Conservation (phyloP, 2,888 invertebrate species). For the Eupithecia exiguata region DNA sequence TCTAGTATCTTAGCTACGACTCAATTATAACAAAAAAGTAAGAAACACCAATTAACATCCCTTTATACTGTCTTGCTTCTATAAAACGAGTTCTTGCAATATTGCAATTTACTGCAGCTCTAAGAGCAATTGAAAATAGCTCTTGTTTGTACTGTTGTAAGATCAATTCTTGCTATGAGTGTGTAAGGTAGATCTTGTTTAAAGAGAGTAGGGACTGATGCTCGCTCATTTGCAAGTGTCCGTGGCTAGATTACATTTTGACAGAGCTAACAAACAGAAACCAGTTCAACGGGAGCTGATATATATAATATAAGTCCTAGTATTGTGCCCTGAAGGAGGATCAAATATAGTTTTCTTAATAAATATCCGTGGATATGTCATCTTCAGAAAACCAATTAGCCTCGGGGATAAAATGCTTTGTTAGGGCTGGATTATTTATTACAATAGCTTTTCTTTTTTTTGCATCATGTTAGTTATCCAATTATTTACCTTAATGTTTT, state of each 20-base stretch:
- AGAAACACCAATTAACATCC: constrained; percentile 75
- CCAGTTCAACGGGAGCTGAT: constrained; percentile 58
- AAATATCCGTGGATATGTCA: constrained; percentile 27
- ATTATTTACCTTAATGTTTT: background rate
- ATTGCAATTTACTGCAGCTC: constrained; percentile 31
- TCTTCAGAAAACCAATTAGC: constrained; percentile 35
- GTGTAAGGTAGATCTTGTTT: constrained; percentile 35
- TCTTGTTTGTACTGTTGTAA: constrained; percentile 25
- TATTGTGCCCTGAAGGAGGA: constrained; percentile 38
- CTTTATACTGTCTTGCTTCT: constrained; percentile 64
- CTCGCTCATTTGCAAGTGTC: constrained; percentile 73
- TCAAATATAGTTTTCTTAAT: constrained; percentile 27
- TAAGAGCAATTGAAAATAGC: constrained; percentile 13
- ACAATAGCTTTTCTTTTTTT: constrained; percentile 1
- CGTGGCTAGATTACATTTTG: constrained; percentile 69
- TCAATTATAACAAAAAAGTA: constrained; percentile 73
- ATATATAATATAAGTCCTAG: constrained; percentile 54
- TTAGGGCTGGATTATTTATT: constrained; percentile 12
- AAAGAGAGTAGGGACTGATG: constrained; percentile 57
- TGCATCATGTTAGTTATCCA: background rate
- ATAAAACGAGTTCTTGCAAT: constrained; percentile 53
- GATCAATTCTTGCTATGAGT: constrained; percentile 17
- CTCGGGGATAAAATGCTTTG: constrained; percentile 18
- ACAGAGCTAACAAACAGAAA: constrained; percentile 67
- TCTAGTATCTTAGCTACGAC: constrained; percentile 68